phyloP scores from a whole-genome alignment of 2,888 invertebrate species.

The Meteorus cinctellus region DNA sequence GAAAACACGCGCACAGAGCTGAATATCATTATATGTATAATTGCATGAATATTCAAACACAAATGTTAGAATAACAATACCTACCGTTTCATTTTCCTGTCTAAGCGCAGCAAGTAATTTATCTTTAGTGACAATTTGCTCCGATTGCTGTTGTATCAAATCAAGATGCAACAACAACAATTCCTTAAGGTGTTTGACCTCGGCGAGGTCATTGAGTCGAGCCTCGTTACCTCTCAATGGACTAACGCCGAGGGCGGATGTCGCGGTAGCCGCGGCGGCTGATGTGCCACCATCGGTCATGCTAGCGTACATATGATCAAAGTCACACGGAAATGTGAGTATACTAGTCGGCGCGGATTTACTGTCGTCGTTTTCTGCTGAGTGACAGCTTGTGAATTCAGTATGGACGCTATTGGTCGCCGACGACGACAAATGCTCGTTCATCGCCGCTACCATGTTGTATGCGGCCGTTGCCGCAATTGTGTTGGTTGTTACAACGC shows the following conservation, averaged over 20 bases:
- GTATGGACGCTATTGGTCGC: conserved; percentile 55
- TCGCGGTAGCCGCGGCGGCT: conserved; percentile 61
- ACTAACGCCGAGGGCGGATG: conserved; percentile 67
- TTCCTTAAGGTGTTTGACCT: conserved; percentile 84
- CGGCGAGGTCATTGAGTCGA: conserved; percentile 70
- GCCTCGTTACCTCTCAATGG: conserved; percentile 69
- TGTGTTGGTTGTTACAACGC: conserved; percentile 67
- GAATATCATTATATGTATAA: no score
- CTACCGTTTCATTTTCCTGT: conserved; percentile 87
- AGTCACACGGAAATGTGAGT: conserved; percentile 78
- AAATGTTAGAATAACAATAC: conserved; percentile 5
- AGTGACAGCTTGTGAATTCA: conserved; percentile 45
- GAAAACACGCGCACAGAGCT: no score
- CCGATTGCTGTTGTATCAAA: conserved; percentile 92
- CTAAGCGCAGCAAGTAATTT: conserved; percentile 82
- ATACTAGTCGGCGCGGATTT: conserved; percentile 74
- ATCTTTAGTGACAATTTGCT: conserved; percentile 86
- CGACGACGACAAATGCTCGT: conserved; percentile 70
- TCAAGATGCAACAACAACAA: conserved; percentile 88
- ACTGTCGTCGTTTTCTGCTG: conserved; percentile 65
- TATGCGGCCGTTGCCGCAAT: conserved; percentile 56
- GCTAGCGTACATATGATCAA: conserved; percentile 85
- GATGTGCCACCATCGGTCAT: conserved; percentile 72
- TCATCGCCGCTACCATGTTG: conserved; percentile 74
- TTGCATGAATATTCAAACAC: no score